Conservation (phyloP, 2,797 vertebrate species). For the Crypturellus tataupa region DNA sequence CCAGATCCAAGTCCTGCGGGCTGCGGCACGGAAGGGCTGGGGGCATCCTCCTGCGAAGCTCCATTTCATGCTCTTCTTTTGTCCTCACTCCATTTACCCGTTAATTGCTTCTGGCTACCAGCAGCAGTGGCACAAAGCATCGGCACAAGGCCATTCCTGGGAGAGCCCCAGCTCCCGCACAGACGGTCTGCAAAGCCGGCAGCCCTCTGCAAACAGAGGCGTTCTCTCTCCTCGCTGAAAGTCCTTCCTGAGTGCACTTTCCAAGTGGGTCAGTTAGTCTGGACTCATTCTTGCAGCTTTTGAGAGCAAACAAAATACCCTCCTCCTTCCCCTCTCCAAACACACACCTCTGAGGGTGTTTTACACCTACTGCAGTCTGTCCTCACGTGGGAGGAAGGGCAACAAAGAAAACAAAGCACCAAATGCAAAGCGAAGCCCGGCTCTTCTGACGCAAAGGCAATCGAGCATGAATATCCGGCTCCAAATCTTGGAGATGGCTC, state of each 20-base stretch:
- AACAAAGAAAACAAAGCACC: not conserved
- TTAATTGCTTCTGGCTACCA: not conserved
- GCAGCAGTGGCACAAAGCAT: not conserved
- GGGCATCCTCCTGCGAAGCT: not conserved
- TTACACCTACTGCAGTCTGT: not conserved
- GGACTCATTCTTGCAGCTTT: not conserved
- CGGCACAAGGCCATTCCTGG: rapidly evolving
- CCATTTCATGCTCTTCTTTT: not conserved
- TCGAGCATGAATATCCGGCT: not conserved
- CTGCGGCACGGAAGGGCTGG: not conserved
- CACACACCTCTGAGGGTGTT: too few relatives aligned
- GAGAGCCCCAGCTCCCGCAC: not conserved
- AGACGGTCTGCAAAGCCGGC: not conserved
- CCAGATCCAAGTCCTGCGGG: not conserved
- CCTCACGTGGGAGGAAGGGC: not conserved
- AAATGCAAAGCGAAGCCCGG: not conserved
- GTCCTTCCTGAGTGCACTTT: not conserved
- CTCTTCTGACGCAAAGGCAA: not conserved
- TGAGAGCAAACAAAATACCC: not conserved
- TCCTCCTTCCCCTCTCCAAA: too few relatives aligned
- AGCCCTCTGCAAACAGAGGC: not conserved
- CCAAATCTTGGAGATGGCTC: not conserved
- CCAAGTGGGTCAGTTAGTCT: not conserved
- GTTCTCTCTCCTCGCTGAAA: not conserved
- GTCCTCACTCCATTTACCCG: not conserved